Evolutionary conservation across 1,140 invertebrate genomes (phyloP), one percentile per base, ranked within the genome.

Genomic region (Eriosoma lanigerum): DNA sequence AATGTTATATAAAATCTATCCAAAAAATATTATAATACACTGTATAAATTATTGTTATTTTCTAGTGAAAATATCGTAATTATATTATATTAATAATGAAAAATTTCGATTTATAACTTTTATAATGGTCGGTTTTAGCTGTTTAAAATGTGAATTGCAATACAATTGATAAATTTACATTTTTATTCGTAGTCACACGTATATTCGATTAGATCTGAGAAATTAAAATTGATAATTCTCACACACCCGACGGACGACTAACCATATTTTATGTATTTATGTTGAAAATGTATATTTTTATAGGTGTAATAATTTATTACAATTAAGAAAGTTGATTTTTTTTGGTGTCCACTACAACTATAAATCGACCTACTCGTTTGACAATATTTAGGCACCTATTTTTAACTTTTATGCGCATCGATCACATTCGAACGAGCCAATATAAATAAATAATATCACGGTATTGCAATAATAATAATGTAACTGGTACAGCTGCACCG

Each of bases 241-340:
- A 66, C n/a, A 46, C 64, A 0, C 32, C 17, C 19, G 56, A n/a
- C 21, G 29, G 13, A 15, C 19, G 29, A 62, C 6, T 19, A 9
- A 64, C 9, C 3, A 19, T 38, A 8, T n/a, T 32, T 32, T 32
- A 29, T 62, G 62, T 64, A 38, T n/a, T 64, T 46, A 21, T 10
- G 12, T 48, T 8, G 26, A 46, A 68, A 46, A 19, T 6, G 44
- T 24, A 5, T 15, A 29, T 9, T 15, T 24, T 46, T 29, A 62
- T 46, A 44, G 12, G n/a, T 19, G 32, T 44, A 38, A 44, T 66
- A 66, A 50, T 70, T 70, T 50, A 70, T 50, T 19, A 2, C 10
- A 19, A 50, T 26, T 19, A 50, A 70, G 44, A 70, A 70, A 70
- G 66, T 50, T 44, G 66, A 50, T 70, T 70, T 46, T 24, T 64